Base-by-base conservation (phyloP, 2,797 vertebrate species). In the Oceanodroma leucorhoa region DNA sequence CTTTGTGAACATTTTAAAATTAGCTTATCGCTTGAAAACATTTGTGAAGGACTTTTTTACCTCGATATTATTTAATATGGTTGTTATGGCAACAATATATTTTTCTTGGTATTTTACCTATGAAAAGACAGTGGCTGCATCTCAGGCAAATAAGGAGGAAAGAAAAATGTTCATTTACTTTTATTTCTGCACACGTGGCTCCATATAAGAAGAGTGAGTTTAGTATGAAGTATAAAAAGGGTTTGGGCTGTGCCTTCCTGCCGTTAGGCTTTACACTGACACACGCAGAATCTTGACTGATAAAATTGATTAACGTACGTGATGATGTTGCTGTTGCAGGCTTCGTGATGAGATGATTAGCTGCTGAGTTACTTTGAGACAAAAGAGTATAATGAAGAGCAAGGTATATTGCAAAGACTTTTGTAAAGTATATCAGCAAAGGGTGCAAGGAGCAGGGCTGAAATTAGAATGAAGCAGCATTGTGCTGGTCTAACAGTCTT, bases 21-120 rank as follows among this genome's bases (percentile, higher is more conserved):
- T 81, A 96, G 92, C 79, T 97, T 97, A 97, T 97, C 87, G 2
- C 78, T 97, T 96, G 82, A 95, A 97, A 98, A 97, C 79, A 95
- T 96, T 94, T 79, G 82, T 93, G 90, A 81, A 79, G 27, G 83
- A 87, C 57, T 48, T 80, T 88, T 97, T 87, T 65, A 83, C 82
- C 88, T 66, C 83, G 91, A 15, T 94, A 85, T 90, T 90, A 95
- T 96, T 97, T 96, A 90, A 95, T 94, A n/a, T 54, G 32, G 95
- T 97, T 95, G 55, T 92, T 95, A 96, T 81, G 61, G 95, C 51
- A 96, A 97, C 93, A 30, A 43, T 75, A 83, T 90, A 70, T 83
- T 69, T 92, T 65, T 95, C 76, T 93, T 95, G 64, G 78, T 96
- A 70, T 73, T 95, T 96, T 92, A 75, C 67, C 71, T 92, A 70